These are phyloP conservation scores for Crotalus viridis DNA, from an alignment of 2,113 vertebrate species.

Conservation along the genomic window DNA sequence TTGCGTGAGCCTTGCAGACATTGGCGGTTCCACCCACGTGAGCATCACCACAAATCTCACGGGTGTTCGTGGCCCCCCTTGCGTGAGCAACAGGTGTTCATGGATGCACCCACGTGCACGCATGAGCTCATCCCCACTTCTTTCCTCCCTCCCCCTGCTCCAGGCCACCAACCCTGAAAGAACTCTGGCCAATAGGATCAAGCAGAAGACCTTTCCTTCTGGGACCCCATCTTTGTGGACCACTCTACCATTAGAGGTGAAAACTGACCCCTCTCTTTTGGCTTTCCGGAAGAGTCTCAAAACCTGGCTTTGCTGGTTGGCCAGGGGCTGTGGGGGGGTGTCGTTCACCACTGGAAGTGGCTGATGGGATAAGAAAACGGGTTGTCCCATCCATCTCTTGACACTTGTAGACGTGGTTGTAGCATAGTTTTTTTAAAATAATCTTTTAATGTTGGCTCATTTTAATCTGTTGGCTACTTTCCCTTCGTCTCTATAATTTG, in stretches of 20 bases:
- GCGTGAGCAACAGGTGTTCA: too few relatives aligned
- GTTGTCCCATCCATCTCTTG: neutral
- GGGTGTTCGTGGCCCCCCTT: too few relatives aligned
- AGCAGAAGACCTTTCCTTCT: neutral
- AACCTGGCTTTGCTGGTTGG: neutral
- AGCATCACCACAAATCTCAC: too few relatives aligned
- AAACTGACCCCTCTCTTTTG: neutral
- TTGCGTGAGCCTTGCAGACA: too few relatives aligned
- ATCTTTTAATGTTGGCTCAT: neutral
- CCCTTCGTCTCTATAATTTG: neutral
- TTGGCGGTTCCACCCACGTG: too few relatives aligned
- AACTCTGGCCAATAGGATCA: neutral
- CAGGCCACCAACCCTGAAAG: too few relatives aligned
- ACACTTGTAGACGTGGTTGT: neutral
- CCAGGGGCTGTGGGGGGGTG: too few relatives aligned
- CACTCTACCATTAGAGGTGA: neutral
- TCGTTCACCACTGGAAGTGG: too few relatives aligned
- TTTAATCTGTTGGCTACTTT: neutral
- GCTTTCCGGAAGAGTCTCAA: neutral
- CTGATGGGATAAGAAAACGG: neutral
- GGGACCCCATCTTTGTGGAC: neutral
- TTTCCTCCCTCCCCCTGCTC: too few relatives aligned
- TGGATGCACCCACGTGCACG: too few relatives aligned
- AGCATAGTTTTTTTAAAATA: neutral
- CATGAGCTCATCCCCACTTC: too few relatives aligned